Evolutionary conservation across 1,140 invertebrate species (phyloP).

Genomic region (Polypedilum pembai): DNA sequence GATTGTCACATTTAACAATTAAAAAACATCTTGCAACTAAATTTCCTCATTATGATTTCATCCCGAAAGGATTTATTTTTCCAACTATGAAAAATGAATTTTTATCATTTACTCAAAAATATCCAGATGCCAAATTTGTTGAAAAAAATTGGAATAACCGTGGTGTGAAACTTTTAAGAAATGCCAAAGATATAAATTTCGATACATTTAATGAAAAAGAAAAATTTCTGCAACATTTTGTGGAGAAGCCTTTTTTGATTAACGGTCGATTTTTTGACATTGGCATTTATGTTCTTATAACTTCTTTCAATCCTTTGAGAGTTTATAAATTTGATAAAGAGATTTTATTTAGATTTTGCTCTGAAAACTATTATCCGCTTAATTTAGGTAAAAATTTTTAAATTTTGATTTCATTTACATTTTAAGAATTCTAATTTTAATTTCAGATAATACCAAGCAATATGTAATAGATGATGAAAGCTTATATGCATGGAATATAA

Average conservation of each 20-base stretch:
- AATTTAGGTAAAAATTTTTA: neutral
- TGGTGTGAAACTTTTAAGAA: neutral
- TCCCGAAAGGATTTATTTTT: neutral
- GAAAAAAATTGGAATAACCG: constrained; percentile 1
- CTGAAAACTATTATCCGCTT: neutral
- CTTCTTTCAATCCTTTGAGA: neutral
- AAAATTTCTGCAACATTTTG: neutral
- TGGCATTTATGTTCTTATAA: neutral
- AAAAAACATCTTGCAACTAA: constrained; percentile 1
- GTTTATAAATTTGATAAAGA: constrained; percentile 20
- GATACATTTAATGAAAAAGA: neutral
- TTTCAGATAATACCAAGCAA: neutral
- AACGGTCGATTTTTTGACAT: neutral
- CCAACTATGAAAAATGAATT: neutral
- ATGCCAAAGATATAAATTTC: neutral
- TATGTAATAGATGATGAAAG: neutral
- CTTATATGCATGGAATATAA: neutral
- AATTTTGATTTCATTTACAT: neutral
- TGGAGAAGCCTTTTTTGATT: constrained; percentile 3
- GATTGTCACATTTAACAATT: neutral
- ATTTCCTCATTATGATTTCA: neutral
- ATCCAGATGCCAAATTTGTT: neutral
- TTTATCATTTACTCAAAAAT: neutral
- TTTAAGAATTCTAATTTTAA: neutral
- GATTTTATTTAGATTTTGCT: neutral